Evolutionary conservation across 2,888 invertebrate genomes (phyloP), one percentile per base, ranked within the genome.

Genomic region (Heteromyza rotundicornis): DNA sequence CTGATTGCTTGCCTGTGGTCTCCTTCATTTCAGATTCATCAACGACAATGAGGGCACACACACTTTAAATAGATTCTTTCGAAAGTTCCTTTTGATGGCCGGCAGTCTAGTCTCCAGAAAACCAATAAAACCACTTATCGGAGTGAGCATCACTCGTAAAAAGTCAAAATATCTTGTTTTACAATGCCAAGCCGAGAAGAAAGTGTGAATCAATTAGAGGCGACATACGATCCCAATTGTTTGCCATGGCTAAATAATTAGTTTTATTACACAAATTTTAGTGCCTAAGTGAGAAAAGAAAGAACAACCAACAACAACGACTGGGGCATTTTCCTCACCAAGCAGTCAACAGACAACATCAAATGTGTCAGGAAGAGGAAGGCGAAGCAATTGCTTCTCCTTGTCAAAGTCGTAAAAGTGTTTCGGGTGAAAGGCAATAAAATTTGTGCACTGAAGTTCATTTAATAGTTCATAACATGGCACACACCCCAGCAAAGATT

Each of bases 141-240:
- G 47, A 20, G 19, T 20, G 47, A 19, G 47, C 47, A 47, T 47
- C 47, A 20, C 51, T 52, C 52, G 44, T 59, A 40, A 57, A 61
- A 60, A 27, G 20, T 22, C 59, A 61, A 66, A 60, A 71, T 68
- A 75, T 74, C 73, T 71, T 74, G 66, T 74, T 74, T 74, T 70
- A 76, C 69, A 69, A 71, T n/a, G n/a, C n/a, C n/a, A n/a, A n/a
- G n/a, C 69, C 70, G 65, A 65, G 70, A 75, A 75, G 71, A 77
- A 75, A 77, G 77, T 77, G 79, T 77, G 78, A 78, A 78, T 74
- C 75, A 77, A 77, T 78, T 77, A 77, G 76, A 12, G 2, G 3
- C 5, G 20, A 19, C 5, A 47, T 17, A 47, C 2, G 19, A 19
- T 40, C 47, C 20, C 17, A 20, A 17, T 47, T 47, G 47, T 47